Conservation (phyloP, 2,888 invertebrate species). For the Microctonus brassicae region DNA sequence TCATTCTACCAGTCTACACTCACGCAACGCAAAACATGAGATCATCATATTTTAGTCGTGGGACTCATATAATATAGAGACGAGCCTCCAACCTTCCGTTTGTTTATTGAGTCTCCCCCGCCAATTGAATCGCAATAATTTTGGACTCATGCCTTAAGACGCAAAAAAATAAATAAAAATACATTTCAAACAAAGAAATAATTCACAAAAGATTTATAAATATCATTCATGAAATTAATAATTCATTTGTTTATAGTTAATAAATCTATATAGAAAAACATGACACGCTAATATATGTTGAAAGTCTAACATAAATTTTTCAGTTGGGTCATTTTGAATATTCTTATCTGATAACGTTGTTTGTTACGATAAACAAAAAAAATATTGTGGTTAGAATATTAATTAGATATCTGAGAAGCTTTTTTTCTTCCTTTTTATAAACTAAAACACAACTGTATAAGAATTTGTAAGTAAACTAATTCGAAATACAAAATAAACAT, state of each 20-base stretch:
- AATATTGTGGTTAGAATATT: not conserved
- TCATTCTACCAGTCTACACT: too few species aligned
- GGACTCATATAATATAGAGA: constrained; percentile 17
- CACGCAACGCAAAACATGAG: constrained; percentile 31
- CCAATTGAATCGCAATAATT: not conserved
- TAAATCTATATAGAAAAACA: too few species aligned
- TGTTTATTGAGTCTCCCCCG: constrained; percentile 8
- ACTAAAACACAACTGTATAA: too few species aligned
- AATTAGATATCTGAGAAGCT: not conserved
- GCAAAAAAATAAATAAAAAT: not conserved
- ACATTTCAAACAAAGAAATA: not conserved
- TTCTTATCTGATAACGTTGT: constrained; percentile 35
- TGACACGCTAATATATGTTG: too few species aligned
- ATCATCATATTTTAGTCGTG: constrained; percentile 20
- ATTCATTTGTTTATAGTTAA: too few species aligned
- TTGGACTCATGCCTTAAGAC: not conserved
- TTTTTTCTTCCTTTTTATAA: too few species aligned
- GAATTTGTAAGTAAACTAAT: too few species aligned
- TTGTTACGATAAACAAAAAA: constrained; percentile 31
- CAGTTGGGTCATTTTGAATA: not conserved
- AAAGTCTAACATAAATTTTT: too few species aligned
- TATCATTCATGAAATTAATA: too few species aligned
- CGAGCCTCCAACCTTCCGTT: constrained; percentile 33
- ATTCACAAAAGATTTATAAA: too few species aligned
- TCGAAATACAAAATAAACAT: too few species aligned